These are phyloP conservation scores for Poecilia velifera DNA, from an alignment of 2,797 vertebrate genomes.

Conservation along the genomic window DNA sequence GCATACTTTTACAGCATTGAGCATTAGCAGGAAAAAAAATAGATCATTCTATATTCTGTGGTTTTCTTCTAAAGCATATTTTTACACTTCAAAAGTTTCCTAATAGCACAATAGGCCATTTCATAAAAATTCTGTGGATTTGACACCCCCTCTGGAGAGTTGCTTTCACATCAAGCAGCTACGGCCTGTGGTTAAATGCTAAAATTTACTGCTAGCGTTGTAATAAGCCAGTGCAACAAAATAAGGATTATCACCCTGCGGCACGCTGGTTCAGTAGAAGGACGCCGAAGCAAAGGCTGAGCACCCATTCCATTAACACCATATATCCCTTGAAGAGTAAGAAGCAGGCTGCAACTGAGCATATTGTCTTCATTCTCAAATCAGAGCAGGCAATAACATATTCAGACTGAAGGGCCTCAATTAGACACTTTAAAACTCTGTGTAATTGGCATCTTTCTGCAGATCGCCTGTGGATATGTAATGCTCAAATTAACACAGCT, in stretches of 20 bases:
- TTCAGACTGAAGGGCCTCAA: constrained; percentile 85
- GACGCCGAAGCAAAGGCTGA: constrained; percentile 77
- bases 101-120: constrained; percentile 63
- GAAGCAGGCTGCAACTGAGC: constrained; percentile 72
- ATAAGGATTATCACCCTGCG: constrained; percentile 83
- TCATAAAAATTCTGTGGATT: constrained; percentile 60
- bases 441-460: constrained; percentile 82
- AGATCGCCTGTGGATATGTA: constrained; percentile 79
- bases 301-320: constrained; percentile 82
- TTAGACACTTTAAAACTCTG: constrained; percentile 82
- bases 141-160: constrained; percentile 67
- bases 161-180: constrained; percentile 73
- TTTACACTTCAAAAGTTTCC: constrained; percentile 61
- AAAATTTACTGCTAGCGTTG: constrained; percentile 81
- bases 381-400: constrained; percentile 82
- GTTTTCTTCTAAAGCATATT: constrained; percentile 38
- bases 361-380: constrained; percentile 82
- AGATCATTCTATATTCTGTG: constrained; percentile 22
- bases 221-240: constrained; percentile 85
- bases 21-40: constrained; percentile 21
- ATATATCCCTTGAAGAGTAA: constrained; percentile 79
- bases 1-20: constrained; percentile 4
- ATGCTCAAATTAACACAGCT: constrained; percentile 75
- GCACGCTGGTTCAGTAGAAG: constrained; percentile 78
- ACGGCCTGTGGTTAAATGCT: constrained; percentile 76